These are phyloP conservation scores for Morus bassanus DNA, from an alignment of 2,797 vertebrate genomes.

Conservation along the genomic window DNA sequence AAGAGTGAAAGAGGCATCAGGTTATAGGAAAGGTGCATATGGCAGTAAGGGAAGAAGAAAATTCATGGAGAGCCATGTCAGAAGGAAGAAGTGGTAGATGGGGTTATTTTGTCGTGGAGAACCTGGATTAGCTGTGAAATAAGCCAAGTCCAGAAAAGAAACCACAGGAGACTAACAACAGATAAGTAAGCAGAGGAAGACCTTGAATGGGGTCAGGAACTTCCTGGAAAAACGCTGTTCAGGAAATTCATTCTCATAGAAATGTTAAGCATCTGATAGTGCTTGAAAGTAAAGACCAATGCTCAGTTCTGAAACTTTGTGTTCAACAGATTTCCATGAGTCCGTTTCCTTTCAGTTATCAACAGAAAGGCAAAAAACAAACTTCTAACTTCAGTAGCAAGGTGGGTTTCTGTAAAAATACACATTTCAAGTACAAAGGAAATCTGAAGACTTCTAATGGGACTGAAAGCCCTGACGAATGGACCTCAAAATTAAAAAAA, in stretches of 20 bases:
- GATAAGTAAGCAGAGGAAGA: neutral
- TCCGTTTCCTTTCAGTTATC: neutral
- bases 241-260: neutral
- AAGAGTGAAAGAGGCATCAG: neutral
- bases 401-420: neutral
- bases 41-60: neutral
- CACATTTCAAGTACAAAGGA: neutral
- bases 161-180: neutral
- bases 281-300: neutral
- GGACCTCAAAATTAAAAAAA: neutral
- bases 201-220: neutral
- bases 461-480: accelerated
- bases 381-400: neutral
- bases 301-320: neutral
- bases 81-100: neutral
- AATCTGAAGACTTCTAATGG: neutral
- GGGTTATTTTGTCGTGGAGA: neutral
- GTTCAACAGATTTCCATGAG: neutral
- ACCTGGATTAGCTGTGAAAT: neutral
- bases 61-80: accelerated
- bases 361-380: neutral
- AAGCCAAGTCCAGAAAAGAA: neutral
- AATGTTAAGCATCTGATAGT: neutral
- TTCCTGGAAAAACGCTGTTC: neutral
- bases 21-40: neutral